Evolutionary conservation across 2,888 invertebrate genomes (phyloP), one percentile per base, ranked within the genome.

Genomic region (Xestia c-nigrum): DNA sequence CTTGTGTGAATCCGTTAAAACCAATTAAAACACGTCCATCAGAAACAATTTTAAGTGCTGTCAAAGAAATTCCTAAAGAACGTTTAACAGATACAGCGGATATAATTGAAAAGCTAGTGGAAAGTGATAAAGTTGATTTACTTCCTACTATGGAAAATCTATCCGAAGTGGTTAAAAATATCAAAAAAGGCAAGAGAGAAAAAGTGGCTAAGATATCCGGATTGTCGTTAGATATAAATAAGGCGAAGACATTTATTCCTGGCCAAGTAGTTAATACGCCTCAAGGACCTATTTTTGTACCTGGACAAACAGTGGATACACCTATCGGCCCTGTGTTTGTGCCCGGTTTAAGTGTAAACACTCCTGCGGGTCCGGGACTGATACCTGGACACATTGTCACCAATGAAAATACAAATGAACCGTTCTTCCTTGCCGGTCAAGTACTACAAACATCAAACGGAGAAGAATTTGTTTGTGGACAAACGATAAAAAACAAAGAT

Each of bases 251-350:
- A 86, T 98, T 98, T 91, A 93, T 98, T 66, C 97, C 97, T 3
- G 98, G 98, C 1, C 98, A 98, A 94, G 97, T 98, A 88, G 94
- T 98, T 3, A 97, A 97, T 81, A 98, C 98, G 0, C 97, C 98
- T 68, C 97, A 97, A 76, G 98, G 98, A 4, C 97, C 97, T 52
- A 94, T 98, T 65, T 98, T 98, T 90, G 97, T 98, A 21, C 98
- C 98, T 0, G 98, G 98, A 6, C 98, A 98, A 93, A 98, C 98
- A 0, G 95, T 98, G 12, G 97, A 97, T 85, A 98, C 98, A 5
- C 97, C 98, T 67, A 95, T 96, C 78, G 98, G 98, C 0, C 96
- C 97, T 19, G 94, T 97, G 70, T 98, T 98, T 92, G 97, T 98
- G 57, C 98, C 98, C 38, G 98, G 98, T 3, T 97, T 98, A 79